phyloP scores from a whole-genome alignment of 2,797 vertebrate species.

The Neosalanx taihuensis region DNA sequence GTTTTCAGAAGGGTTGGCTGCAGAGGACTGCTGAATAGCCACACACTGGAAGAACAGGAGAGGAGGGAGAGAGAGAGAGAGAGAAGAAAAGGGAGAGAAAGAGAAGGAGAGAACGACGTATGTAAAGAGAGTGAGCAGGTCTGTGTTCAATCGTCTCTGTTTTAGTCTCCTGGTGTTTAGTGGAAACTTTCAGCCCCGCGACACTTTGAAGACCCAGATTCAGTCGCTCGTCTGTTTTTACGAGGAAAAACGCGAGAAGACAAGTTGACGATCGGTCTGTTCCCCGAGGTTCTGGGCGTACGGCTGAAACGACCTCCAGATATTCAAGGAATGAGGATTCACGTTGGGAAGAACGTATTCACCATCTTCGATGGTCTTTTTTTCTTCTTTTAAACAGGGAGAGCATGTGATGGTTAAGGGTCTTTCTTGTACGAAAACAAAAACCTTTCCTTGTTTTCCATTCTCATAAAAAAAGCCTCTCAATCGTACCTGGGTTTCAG shows the following conservation, averaged over 20 bases:
- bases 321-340: constrained; percentile 27
- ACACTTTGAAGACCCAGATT: constrained; percentile 1
- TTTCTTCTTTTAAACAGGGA: too few relatives aligned
- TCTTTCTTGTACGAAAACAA: too few relatives aligned
- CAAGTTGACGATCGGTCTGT: constrained; percentile 24
- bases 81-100: too few relatives aligned
- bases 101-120: too few relatives aligned
- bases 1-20: too few relatives aligned
- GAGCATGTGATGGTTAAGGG: too few relatives aligned
- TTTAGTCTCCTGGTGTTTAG: neutral
- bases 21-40: too few relatives aligned
- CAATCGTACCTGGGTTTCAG: too few relatives aligned
- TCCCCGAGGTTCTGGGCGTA: constrained; percentile 41
- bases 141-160: neutral
- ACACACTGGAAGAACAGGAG: too few relatives aligned
- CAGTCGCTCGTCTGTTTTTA: neutral
- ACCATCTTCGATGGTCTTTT: neutral
- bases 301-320: constrained; percentile 30
- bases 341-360: constrained; percentile 11
- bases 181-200: neutral
- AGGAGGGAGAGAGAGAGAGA: too few relatives aligned
- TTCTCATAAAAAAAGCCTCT: too few relatives aligned
- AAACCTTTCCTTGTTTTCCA: too few relatives aligned
- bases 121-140: neutral
- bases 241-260: neutral